Evolutionary conservation across 2,113 vertebrate genomes (phyloP).

Genomic region (Mola mola): DNA sequence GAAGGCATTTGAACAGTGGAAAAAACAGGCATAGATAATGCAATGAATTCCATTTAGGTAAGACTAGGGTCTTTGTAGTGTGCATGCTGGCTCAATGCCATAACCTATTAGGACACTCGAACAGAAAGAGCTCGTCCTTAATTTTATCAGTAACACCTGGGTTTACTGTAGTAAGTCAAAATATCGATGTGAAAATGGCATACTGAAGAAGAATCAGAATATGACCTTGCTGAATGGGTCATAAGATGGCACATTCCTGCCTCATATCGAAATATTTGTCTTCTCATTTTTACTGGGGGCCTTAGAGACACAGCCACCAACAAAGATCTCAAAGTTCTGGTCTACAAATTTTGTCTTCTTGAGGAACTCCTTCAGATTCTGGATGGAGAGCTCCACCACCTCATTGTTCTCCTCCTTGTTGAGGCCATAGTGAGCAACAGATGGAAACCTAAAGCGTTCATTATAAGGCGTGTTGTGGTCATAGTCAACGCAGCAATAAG

Average conservation of each 20-base stretch:
- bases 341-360: constrained; percentile 63
- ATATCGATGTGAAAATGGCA: not conserved
- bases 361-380: constrained; percentile 72
- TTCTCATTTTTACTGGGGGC: not conserved
- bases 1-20: no score
- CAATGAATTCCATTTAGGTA: no score
- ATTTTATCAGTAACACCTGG: no score
- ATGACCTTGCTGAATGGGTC: not conserved
- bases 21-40: no score
- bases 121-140: no score
- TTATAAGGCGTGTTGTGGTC: constrained; percentile 71
- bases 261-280: not conserved
- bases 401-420: constrained; percentile 67
- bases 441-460: constrained; percentile 74
- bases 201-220: not conserved
- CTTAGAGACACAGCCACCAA: constrained; percentile 59
- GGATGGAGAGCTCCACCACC: constrained; percentile 67
- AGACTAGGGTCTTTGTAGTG: no score
- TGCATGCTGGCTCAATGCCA: no score
- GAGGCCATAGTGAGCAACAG: constrained; percentile 74
- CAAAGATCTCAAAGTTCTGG: constrained; percentile 78
- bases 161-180: no score
- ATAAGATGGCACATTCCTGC: not conserved
- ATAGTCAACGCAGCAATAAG: constrained; percentile 74
- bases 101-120: no score